Evolutionary conservation across 2,888 invertebrate species (phyloP).

Genomic region (Dryococelus australis): DNA sequence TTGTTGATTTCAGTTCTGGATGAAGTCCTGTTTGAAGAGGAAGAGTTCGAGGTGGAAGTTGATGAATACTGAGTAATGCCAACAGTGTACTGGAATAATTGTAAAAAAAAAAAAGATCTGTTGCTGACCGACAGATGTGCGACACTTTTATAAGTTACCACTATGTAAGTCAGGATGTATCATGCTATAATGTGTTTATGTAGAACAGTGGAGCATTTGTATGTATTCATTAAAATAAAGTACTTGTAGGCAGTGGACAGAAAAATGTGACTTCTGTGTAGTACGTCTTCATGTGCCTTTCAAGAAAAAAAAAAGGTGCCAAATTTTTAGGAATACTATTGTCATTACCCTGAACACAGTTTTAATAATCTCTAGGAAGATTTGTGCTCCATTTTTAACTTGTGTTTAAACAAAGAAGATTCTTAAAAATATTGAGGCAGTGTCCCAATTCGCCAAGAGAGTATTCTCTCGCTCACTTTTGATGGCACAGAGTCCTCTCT

Average conservation of each 20-base stretch:
- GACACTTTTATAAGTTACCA: slow-evolving; percentile 12
- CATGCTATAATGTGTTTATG: background rate
- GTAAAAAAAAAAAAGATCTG: background rate
- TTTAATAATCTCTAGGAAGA: too few species aligned
- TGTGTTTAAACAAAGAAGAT: too few species aligned
- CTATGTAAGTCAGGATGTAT: background rate
- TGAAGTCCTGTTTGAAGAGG: slow-evolving; percentile 53
- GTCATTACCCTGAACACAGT: too few species aligned
- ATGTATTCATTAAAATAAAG: background rate
- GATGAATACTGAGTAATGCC: slow-evolving; percentile 30
- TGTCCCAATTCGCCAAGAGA: too few species aligned
- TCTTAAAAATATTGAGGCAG: too few species aligned
- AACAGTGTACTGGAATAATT: background rate
- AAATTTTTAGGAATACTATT: background rate
- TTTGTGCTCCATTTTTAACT: too few species aligned
- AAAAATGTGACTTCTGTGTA: background rate
- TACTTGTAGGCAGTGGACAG: too few species aligned
- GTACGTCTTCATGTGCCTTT: background rate
- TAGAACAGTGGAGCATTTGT: background rate
- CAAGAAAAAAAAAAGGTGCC: background rate
- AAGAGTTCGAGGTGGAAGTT: slow-evolving; percentile 47
- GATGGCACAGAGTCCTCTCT: too few species aligned
- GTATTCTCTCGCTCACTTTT: too few species aligned
- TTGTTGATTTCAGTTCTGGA: slow-evolving; percentile 50
- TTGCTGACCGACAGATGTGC: slow-evolving; percentile 11